Conservation (phyloP, 2,797 vertebrate species). For the Liparis tanakae region DNA sequence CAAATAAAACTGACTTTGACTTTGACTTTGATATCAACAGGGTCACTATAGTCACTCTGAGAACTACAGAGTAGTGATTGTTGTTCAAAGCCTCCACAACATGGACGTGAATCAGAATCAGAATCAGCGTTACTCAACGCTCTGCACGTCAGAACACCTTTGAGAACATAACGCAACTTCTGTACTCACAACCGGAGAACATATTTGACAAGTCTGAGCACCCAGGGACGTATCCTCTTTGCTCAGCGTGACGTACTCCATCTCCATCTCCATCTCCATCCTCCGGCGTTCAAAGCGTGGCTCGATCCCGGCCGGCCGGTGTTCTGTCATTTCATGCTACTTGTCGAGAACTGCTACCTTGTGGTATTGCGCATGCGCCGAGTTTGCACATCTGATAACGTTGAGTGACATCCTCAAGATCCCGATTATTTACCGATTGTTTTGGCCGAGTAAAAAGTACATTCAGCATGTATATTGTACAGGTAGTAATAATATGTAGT, state of each 20-base stretch:
- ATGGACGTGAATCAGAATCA: conserved; percentile 44
- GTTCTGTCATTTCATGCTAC: too few relatives aligned
- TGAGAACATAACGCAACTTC: conserved; percentile 38
- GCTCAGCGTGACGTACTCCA: conserved; percentile 48
- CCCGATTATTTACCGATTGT: too few relatives aligned
- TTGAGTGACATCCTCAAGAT: too few relatives aligned
- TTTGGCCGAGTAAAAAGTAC: too few relatives aligned
- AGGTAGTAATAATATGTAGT: too few relatives aligned
- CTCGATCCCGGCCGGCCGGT: conserved; percentile 46
- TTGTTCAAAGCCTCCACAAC: conserved; percentile 25
- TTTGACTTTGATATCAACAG: too few relatives aligned
- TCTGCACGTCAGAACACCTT: conserved; percentile 28
- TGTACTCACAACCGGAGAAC: conserved; percentile 31
- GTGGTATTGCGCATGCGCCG: too few relatives aligned
- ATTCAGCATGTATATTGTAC: too few relatives aligned
- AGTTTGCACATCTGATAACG: too few relatives aligned
- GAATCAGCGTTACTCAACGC: conserved; percentile 1
- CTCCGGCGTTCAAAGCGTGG: conserved; percentile 46
- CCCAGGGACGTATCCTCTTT: conserved; percentile 36
- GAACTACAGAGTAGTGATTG: conserved; percentile 22
- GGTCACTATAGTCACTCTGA: not conserved
- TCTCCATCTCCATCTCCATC: too few relatives aligned
- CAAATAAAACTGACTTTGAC: too few relatives aligned
- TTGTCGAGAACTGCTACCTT: too few relatives aligned
- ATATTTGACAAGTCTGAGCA: conserved; percentile 42